A percentile compares a stretch with the other conserved stretches of the same genome.
Conservation (phyloP, 2,888 invertebrate genomes). For the Perizoma affinitatum region DNA sequence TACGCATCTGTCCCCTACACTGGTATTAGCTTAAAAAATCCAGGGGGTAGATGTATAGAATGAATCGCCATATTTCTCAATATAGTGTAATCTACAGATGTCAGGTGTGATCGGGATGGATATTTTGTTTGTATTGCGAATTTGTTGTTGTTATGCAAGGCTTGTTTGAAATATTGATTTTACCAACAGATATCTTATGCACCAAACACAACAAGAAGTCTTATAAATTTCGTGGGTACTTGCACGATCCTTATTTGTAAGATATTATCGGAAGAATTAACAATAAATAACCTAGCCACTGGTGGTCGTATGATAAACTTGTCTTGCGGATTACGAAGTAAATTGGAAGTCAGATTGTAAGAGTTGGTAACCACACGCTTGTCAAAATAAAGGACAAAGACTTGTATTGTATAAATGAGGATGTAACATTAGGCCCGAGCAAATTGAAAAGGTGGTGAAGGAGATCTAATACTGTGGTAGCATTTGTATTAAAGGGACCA, state of each 20-base stretch:
- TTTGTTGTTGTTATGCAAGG: constrained; percentile 9
- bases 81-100: constrained; percentile 50
- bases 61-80: constrained; percentile 64
- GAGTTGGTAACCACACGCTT: constrained; percentile 41
- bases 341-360: constrained; percentile 56
- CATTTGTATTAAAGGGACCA: too few species aligned
- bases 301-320: constrained; percentile 62
- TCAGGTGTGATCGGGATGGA: constrained; percentile 42
- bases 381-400: background rate
- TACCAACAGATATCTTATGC: background rate
- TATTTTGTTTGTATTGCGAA: constrained; percentile 37
- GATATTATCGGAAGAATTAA: constrained; percentile 48
- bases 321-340: constrained; percentile 55
- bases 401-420: too few species aligned
- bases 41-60: too few species aligned
- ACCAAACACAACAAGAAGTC: constrained; percentile 4
- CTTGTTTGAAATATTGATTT: constrained; percentile 15
- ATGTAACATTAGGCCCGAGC: too few species aligned
- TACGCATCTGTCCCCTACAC: too few species aligned
- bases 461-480: too few species aligned
- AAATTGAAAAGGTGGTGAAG: too few species aligned
- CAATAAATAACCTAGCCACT: constrained; percentile 41
- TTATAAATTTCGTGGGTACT: constrained; percentile 11
- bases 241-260: constrained; percentile 30
- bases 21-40: too few species aligned